phyloP scores from a whole-genome alignment of 2,113 vertebrate species.

The Anarhynchus alexandrinus region DNA sequence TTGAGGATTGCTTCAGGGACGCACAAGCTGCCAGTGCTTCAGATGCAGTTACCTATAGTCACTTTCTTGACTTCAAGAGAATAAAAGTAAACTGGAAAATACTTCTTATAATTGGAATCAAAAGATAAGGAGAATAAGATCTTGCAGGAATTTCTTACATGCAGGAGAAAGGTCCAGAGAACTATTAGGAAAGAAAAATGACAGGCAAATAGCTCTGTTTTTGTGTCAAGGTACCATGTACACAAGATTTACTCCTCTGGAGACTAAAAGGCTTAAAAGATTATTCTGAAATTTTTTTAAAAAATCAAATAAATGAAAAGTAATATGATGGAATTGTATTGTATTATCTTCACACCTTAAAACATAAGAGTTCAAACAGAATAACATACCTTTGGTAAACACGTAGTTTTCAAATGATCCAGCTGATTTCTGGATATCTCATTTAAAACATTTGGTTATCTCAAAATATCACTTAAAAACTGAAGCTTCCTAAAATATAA shows the following conservation, averaged over 20 bases:
- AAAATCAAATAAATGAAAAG: neutral
- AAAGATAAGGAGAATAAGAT: neutral
- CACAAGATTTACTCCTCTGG: neutral
- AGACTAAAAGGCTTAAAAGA: neutral
- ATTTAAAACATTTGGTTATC: neutral
- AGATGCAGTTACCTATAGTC: neutral
- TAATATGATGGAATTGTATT: neutral
- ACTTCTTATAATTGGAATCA: neutral
- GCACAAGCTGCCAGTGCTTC: neutral
- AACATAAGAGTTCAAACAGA: neutral
- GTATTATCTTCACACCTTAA: neutral
- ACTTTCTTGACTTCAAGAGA: neutral
- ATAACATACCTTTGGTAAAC: neutral
- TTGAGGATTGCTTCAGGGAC: neutral
- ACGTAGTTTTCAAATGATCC: neutral
- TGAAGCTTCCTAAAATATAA: neutral
- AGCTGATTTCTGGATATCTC: neutral
- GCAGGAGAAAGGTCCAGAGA: neutral
- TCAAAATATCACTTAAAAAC: neutral
- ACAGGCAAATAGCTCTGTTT: neutral
- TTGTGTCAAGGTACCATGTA: neutral
- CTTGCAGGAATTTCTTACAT: neutral
- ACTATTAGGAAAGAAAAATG: neutral
- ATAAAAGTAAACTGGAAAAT: neutral
- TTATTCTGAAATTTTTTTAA: neutral